phyloP scores from a whole-genome alignment of 2,113 vertebrate species.

The Pungitius pungitius region DNA sequence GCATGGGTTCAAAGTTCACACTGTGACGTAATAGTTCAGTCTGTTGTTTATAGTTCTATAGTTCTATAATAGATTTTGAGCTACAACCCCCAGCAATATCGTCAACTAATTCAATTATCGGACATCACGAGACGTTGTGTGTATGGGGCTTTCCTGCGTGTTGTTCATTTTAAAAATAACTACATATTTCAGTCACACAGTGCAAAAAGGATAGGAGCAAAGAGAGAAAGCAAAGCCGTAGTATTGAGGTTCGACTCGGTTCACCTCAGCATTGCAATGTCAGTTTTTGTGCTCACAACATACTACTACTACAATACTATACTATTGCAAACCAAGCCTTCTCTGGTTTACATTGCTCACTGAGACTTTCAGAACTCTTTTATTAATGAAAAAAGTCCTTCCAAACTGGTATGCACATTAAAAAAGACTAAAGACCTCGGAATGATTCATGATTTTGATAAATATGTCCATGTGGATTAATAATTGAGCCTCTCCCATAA shows the following conservation, averaged over 20 bases:
- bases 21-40: not conserved
- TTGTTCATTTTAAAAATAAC: not conserved
- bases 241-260: not conserved
- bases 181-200: not conserved
- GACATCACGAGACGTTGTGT: not conserved
- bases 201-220: no score
- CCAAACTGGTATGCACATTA: not conserved
- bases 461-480: not conserved
- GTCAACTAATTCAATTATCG: not conserved
- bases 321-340: not conserved
- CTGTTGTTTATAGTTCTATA: not conserved
- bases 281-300: not conserved
- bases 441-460: not conserved
- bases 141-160: not conserved
- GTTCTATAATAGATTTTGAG: not conserved
- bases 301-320: no score
- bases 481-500: not conserved
- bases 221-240: not conserved
- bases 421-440: not conserved
- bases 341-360: not conserved
- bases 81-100: no score
- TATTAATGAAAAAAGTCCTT: not conserved
- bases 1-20: slow-evolving; percentile 46
- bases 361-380: not conserved
- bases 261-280: not conserved